phyloP scores from a whole-genome alignment of 1,140 invertebrate species.

The Drosophila jambulina region DNA sequence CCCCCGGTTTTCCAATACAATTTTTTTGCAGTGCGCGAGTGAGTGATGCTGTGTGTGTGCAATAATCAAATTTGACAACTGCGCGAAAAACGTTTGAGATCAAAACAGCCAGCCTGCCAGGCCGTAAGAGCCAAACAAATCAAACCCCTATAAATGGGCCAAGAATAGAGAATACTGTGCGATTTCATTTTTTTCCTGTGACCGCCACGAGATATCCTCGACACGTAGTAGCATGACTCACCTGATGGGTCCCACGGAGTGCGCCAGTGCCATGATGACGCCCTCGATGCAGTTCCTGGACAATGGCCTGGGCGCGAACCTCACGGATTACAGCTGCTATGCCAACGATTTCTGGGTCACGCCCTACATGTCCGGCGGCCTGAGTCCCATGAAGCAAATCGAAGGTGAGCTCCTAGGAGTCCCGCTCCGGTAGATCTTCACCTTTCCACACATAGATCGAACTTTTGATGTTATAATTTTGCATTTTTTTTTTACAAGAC shows the following conservation, averaged over 20 bases:
- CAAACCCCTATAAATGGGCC: conserved; percentile 55
- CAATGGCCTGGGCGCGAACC: conserved; percentile 64
- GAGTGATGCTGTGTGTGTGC: conserved; percentile 19
- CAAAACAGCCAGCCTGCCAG: conserved; percentile 52
- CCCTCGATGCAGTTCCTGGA: conserved; percentile 79
- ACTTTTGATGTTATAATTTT: background rate
- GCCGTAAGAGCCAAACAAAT: conserved; percentile 29
- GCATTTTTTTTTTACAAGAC: background rate
- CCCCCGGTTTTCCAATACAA: conserved; percentile 18
- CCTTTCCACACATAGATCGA: too few relatives aligned
- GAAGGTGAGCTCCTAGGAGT: conserved; percentile 62
- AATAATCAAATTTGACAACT: conserved; percentile 81
- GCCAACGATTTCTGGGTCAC: conserved; percentile 78
- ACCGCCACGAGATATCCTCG: background rate
- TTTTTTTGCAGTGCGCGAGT: conserved; percentile 55
- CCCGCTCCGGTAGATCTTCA: background rate
- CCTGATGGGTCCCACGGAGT: conserved; percentile 79
- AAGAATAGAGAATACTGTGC: conserved; percentile 23
- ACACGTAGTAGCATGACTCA: conserved; percentile 59
- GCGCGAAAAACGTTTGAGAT: conserved; percentile 74
- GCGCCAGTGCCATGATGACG: conserved; percentile 74
- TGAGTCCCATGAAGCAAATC: conserved; percentile 84
- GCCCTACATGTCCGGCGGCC: conserved; percentile 65
- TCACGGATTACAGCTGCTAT: conserved; percentile 79
- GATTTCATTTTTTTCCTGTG: conserved; percentile 33